Percentiles rank a stretch among this genome's conserved stretches.
phyloP scores from a whole-genome alignment of 2,797 vertebrate species.

The Phrynocephalus vlangalii region DNA sequence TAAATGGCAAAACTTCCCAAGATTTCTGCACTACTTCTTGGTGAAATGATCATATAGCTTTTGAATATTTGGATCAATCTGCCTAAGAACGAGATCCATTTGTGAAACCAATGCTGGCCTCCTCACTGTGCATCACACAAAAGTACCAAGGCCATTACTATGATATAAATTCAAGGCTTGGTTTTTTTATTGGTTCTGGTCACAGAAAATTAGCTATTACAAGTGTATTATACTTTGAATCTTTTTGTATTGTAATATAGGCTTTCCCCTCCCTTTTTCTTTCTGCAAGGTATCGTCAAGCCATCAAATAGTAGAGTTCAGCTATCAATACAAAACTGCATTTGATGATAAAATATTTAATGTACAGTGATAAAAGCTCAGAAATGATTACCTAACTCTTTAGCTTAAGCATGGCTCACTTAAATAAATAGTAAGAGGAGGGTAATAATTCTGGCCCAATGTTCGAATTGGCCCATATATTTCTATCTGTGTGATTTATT shows the following conservation, averaged over 20 bases:
- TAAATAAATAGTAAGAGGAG: slow-evolving; percentile 60
- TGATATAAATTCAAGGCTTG: slow-evolving; percentile 8
- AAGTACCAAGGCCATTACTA: neutral
- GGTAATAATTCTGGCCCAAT: slow-evolving; percentile 8
- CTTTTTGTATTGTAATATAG: slow-evolving; percentile 16
- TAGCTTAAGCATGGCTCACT: slow-evolving; percentile 71
- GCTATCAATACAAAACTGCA: slow-evolving; percentile 69
- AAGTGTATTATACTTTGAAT: slow-evolving; percentile 6
- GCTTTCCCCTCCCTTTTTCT: neutral
- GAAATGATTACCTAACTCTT: slow-evolving; percentile 70
- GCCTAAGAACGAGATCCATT: no score
- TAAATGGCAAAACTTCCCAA: no score
- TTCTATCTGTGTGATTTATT: slow-evolving; percentile 53
- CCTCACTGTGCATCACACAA: neutral
- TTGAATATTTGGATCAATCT: no score
- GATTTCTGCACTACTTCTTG: no score
- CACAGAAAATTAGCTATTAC: slow-evolving; percentile 12
- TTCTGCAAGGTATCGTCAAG: slow-evolving; percentile 62
- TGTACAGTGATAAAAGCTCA: slow-evolving; percentile 71
- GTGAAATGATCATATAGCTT: no score
- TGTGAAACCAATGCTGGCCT: neutral
- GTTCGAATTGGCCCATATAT: slow-evolving; percentile 63
- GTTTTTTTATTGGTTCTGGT: slow-evolving; percentile 10
- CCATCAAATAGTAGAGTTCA: slow-evolving; percentile 75
- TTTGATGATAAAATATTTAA: slow-evolving; percentile 75